A percentile compares a stretch with the other conserved stretches of the same genome.
phyloP scores from a whole-genome alignment of 92 coral and sea anemone genomes.

The Isaurus tuberculatus region DNA sequence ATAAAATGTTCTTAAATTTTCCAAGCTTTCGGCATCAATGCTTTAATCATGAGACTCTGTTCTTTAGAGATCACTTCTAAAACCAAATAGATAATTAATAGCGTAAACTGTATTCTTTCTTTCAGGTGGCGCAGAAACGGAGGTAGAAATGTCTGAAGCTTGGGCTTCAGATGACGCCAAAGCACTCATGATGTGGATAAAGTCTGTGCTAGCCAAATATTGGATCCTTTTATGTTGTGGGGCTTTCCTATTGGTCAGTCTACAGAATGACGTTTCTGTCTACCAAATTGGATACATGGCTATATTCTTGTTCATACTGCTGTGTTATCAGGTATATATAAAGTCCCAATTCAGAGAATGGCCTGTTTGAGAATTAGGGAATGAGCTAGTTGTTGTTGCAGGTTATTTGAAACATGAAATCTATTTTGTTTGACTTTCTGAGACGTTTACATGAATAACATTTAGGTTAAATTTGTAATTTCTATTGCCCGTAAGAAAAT shows the following conservation, averaged over 20 bases:
- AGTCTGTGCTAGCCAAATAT: slow-evolving; percentile 94
- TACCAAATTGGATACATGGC: slow-evolving; percentile 99
- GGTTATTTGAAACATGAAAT: no score
- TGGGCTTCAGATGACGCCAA: slow-evolving; percentile 90
- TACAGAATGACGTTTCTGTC: slow-evolving; percentile 96
- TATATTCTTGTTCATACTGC: slow-evolving; percentile 89
- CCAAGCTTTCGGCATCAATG: no score
- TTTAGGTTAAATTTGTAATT: no score
- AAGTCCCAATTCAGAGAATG: no score
- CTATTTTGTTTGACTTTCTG: no score
- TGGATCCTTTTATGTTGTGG: slow-evolving; percentile 99
- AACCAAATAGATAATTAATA: not conserved
- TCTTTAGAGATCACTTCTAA: not conserved
- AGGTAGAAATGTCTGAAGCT: slow-evolving; percentile 68
- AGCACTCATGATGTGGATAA: slow-evolving; percentile 94
- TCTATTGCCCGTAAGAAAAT: no score
- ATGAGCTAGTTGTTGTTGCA: no score
- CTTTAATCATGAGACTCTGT: no score
- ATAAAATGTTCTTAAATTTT: no score
- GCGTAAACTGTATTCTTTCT: not conserved
- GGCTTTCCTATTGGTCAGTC: slow-evolving; percentile 96
- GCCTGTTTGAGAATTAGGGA: no score
- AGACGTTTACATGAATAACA: no score
- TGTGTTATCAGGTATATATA: slow-evolving; percentile 84
- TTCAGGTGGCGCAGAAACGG: slow-evolving; percentile 32